Conservation (phyloP, 2,113 vertebrate species). For the Cheilinus undulatus region DNA sequence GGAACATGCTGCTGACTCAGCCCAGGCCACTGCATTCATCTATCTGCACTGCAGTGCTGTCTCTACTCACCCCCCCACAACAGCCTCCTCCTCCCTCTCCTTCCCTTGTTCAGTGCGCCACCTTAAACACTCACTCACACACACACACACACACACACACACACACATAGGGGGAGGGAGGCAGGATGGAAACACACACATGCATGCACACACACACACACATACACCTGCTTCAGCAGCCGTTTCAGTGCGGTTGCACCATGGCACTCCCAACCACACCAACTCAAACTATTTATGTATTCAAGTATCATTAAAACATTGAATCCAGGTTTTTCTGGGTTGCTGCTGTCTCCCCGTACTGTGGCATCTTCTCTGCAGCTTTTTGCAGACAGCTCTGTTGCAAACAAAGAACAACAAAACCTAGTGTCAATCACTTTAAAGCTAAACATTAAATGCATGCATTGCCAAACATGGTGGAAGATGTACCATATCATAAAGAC, state of each 20-base stretch:
- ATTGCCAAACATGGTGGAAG: constrained; percentile 4
- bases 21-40: constrained; percentile 81
- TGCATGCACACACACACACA: constrained; percentile 18
- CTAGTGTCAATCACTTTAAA: not conserved
- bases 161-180: constrained; percentile 4
- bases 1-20: constrained; percentile 84
- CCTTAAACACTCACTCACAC: constrained; percentile 27
- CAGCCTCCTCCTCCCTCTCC: not conserved
- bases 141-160: constrained; percentile 14
- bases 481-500: constrained; percentile 51
- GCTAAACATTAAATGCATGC: not conserved
- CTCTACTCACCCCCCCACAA: constrained; percentile 50
- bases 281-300: not conserved
- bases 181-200: constrained; percentile 17
- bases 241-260: constrained; percentile 53
- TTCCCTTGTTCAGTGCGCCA: constrained; percentile 59
- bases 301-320: not conserved
- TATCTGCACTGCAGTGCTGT: constrained; percentile 84
- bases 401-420: constrained; percentile 5
- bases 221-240: constrained; percentile 28
- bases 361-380: not conserved
- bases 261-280: constrained; percentile 51
- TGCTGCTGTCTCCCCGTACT: not conserved
- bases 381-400: not conserved
- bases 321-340: not conserved